Percentiles rank a stretch among this genome's conserved stretches.
Conservation (phyloP, 2,113 vertebrate genomes). For the Microcebus ravelobensis region DNA sequence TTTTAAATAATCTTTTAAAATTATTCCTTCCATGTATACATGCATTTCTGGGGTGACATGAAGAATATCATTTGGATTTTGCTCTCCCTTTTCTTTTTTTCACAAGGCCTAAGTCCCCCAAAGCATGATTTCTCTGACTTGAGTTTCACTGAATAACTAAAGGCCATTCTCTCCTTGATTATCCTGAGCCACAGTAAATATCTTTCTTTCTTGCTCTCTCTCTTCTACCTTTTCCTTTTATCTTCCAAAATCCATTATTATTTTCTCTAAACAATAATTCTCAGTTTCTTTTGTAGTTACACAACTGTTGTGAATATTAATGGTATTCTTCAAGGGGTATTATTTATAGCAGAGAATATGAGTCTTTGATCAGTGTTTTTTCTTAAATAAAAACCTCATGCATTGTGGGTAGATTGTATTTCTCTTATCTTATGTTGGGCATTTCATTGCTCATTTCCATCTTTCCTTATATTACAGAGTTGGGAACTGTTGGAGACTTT, state of each 20-base stretch:
- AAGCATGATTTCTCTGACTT: not conserved
- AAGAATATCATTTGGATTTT: not conserved
- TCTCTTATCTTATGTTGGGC: conserved; percentile 80
- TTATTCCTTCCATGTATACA: not conserved
- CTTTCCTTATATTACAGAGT: conserved; percentile 73
- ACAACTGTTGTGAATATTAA: conserved; percentile 88
- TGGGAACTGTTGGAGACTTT: conserved; percentile 77
- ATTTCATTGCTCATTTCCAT: conserved; percentile 78
- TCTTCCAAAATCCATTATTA: conserved; percentile 81
- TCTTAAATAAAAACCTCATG: conserved; percentile 73
- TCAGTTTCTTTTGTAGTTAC: conserved; percentile 83
- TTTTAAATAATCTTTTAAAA: not conserved
- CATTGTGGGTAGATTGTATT: conserved; percentile 72
- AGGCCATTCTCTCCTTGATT: conserved; percentile 1
- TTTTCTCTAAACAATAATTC: conserved; percentile 84
- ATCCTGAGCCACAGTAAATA: not conserved
- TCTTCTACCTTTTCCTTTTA: conserved; percentile 82
- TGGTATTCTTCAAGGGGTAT: conserved; percentile 82
- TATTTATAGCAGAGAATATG: conserved; percentile 81
- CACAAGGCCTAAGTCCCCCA: not conserved
- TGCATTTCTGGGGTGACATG: not conserved
- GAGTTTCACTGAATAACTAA: not conserved
- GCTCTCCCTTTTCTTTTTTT: not conserved
- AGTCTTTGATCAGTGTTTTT: conserved; percentile 85
- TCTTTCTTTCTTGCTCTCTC: conserved; percentile 46